Conservation (phyloP, 2,113 vertebrate genomes). For the Thunnus thynnus region DNA sequence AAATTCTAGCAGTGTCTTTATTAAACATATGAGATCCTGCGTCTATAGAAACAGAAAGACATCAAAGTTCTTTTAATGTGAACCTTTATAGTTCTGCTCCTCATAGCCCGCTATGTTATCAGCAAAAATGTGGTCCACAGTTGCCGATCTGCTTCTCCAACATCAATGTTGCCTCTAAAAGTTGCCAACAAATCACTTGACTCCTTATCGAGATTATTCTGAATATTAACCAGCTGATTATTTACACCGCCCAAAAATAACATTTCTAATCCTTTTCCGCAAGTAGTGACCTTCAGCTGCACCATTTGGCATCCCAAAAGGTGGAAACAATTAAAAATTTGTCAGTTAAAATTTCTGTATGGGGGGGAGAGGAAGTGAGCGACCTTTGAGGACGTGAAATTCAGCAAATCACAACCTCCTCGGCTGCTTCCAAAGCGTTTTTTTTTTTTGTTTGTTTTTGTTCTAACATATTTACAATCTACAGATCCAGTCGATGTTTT, state of each 20-base stretch:
- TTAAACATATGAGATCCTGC: neutral
- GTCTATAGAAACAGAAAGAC: neutral
- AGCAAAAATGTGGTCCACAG: too few relatives aligned
- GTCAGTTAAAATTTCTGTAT: neutral
- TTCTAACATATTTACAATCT: slow-evolving; percentile 44
- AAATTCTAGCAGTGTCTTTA: neutral
- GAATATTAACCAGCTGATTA: neutral
- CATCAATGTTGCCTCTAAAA: slow-evolving; percentile 30
- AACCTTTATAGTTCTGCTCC: neutral
- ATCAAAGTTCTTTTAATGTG: neutral
- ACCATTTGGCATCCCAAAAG: slow-evolving; percentile 9
- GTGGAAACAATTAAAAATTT: too few relatives aligned
- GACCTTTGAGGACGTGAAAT: neutral
- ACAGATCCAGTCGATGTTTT: neutral
- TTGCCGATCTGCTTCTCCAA: neutral
- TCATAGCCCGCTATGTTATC: slow-evolving; percentile 40
- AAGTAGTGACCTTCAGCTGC: neutral
- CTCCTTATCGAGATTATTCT: too few relatives aligned
- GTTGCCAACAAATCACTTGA: neutral
- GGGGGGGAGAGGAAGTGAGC: neutral
- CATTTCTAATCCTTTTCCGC: neutral
- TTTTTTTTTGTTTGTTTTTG: neutral
- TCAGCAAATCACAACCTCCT: neutral
- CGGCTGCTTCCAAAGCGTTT: neutral
- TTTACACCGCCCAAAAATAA: slow-evolving; percentile 15